These are phyloP conservation scores for Acromyrmex heyeri DNA, from an alignment of 1,140 invertebrate species.

Conservation along the genomic window DNA sequence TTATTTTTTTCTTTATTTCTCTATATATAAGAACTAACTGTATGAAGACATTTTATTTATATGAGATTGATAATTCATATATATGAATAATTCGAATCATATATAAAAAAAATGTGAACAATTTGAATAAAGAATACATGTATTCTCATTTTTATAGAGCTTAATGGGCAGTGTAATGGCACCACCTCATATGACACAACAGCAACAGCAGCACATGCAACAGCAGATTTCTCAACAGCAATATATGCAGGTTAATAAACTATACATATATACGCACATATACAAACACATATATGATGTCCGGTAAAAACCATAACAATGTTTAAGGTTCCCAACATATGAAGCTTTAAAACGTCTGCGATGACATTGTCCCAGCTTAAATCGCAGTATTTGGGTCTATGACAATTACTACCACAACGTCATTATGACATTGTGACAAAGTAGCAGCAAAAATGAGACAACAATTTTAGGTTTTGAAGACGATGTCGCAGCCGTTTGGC, in stretches of 20 bases:
- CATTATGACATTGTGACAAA: too few relatives aligned
- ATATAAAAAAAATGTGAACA: neutral
- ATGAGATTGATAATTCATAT: neutral
- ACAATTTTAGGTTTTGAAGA: too few relatives aligned
- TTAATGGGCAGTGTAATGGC: slow-evolving; percentile 84
- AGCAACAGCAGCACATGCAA: slow-evolving; percentile 85
- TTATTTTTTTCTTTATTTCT: neutral
- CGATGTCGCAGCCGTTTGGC: too few relatives aligned
- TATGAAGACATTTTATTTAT: neutral
- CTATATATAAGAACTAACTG: neutral
- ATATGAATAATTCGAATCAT: neutral
- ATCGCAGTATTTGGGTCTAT: too few relatives aligned
- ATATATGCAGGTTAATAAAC: slow-evolving; percentile 85
- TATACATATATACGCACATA: too few relatives aligned
- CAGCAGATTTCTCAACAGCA: slow-evolving; percentile 86
- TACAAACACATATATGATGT: too few relatives aligned
- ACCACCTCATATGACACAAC: slow-evolving; percentile 85
- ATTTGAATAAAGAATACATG: neutral
- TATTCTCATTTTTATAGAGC: slow-evolving; percentile 76
- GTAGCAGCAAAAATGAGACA: too few relatives aligned
- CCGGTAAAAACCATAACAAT: too few relatives aligned
- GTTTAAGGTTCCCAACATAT: too few relatives aligned
- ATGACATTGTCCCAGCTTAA: too few relatives aligned
- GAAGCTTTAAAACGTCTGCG: too few relatives aligned
- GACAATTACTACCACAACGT: too few relatives aligned